phyloP scores from a whole-genome alignment of 1,140 invertebrate species.

The Procambarus virginalis region DNA sequence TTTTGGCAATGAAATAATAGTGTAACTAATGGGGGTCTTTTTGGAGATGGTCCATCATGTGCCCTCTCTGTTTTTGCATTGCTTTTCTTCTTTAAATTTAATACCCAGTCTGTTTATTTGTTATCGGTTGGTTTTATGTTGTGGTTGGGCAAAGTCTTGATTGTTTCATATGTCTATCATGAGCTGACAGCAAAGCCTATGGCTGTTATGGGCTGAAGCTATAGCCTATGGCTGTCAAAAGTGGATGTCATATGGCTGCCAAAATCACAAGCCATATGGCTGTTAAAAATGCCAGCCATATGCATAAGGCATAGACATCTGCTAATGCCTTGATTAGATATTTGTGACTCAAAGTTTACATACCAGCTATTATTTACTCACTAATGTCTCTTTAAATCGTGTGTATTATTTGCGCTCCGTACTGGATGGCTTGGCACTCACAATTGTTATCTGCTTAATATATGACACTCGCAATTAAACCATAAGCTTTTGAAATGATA shows the following conservation, averaged over 20 bases:
- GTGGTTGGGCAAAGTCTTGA: neutral
- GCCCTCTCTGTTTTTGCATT: neutral
- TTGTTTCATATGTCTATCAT: neutral
- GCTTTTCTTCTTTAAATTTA: neutral
- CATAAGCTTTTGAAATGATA: too few species aligned
- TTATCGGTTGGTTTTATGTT: neutral
- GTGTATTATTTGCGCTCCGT: neutral
- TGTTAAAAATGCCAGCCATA: neutral
- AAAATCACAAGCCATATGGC: neutral
- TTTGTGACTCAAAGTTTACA: neutral
- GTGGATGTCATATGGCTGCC: neutral
- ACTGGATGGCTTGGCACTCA: neutral
- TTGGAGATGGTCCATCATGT: conserved; percentile 1
- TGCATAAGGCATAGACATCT: neutral
- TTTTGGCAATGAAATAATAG: neutral
- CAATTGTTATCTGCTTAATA: neutral
- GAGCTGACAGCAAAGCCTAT: too few species aligned
- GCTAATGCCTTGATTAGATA: neutral
- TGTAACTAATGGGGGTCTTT: conserved; percentile 4
- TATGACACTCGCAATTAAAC: neutral
- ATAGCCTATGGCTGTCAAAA: neutral
- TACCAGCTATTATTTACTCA: conserved; percentile 13
- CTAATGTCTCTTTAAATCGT: neutral
- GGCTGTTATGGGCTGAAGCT: too few species aligned
- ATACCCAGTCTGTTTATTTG: neutral